phyloP scores from a whole-genome alignment of 2,888 invertebrate species.

The Eubasilissa splendida region DNA sequence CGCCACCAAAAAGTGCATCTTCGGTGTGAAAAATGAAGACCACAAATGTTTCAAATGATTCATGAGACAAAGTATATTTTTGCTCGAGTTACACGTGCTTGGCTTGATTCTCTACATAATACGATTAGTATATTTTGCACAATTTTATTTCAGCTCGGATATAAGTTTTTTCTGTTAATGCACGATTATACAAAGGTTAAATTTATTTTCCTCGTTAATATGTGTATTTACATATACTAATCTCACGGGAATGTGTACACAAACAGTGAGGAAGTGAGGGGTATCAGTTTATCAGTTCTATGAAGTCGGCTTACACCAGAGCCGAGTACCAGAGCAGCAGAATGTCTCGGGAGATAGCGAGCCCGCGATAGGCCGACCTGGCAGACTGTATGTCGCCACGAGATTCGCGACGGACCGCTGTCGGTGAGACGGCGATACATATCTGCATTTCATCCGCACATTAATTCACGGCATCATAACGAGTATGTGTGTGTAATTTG shows the following conservation, averaged over 20 bases:
- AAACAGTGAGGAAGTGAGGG: background rate
- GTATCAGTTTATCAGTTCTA: conserved; percentile 8
- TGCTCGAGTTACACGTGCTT: too few species aligned
- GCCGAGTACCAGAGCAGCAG: conserved; percentile 17
- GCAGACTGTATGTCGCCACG: conserved; percentile 50
- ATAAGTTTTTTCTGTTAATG: too few species aligned
- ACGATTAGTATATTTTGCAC: too few species aligned
- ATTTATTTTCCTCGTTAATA: background rate
- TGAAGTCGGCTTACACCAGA: background rate
- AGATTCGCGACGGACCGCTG: conserved; percentile 28
- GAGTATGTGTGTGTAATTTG: background rate
- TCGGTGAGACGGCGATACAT: conserved; percentile 24
- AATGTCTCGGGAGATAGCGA: conserved; percentile 37
- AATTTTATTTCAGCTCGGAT: too few species aligned
- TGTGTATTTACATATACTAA: background rate
- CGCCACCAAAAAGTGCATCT: conserved; percentile 3
- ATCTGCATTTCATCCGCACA: conserved; percentile 39
- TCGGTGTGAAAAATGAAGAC: background rate
- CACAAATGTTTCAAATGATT: too few species aligned
- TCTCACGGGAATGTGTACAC: background rate
- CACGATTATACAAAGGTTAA: too few species aligned
- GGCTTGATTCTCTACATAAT: too few species aligned
- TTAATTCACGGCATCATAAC: conserved; percentile 4
- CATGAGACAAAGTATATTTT: too few species aligned
- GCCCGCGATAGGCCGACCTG: conserved; percentile 23